These are phyloP conservation scores for Pyrrhosoma nymphula DNA, from an alignment of 2,888 invertebrate genomes.

Conservation along the genomic window DNA sequence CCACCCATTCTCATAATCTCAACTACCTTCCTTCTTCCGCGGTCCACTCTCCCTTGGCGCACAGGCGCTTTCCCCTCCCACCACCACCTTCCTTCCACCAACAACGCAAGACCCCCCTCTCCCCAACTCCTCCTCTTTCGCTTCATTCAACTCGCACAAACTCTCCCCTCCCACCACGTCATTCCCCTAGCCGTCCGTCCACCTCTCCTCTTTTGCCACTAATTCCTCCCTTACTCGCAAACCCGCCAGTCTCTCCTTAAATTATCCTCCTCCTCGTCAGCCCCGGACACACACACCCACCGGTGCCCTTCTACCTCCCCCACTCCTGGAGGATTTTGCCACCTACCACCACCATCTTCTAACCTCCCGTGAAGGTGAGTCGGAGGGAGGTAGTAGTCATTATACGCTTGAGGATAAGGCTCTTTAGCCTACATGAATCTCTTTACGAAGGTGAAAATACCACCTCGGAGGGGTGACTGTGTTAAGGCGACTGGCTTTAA, in stretches of 20 bases:
- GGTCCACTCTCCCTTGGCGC: not conserved
- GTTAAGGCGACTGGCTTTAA: too few relatives aligned
- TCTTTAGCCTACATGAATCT: too few relatives aligned
- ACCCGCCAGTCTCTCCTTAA: slow-evolving; percentile 3
- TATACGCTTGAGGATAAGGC: too few relatives aligned
- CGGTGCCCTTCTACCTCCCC: too few relatives aligned
- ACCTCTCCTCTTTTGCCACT: not conserved
- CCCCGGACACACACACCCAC: not conserved
- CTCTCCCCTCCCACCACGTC: not conserved
- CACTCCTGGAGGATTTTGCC: too few relatives aligned
- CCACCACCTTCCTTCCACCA: not conserved
- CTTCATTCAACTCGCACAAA: not conserved
- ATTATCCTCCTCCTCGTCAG: not conserved
- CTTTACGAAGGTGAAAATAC: too few relatives aligned
- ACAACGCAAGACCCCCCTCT: not conserved
- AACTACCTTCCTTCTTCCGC: not conserved
- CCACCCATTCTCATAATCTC: not conserved
- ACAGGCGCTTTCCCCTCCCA: not conserved
- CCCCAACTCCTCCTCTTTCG: not conserved
- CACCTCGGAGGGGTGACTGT: too few relatives aligned
- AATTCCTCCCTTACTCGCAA: not conserved
- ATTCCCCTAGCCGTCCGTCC: not conserved
- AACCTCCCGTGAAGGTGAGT: too few relatives aligned
- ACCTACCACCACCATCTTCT: too few relatives aligned
- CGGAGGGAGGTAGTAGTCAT: too few relatives aligned